Percentiles rank a stretch among this genome's conserved stretches.
These are phyloP conservation scores for Nicator chloris DNA, from an alignment of 2,113 vertebrate genomes.

Conservation along the genomic window DNA sequence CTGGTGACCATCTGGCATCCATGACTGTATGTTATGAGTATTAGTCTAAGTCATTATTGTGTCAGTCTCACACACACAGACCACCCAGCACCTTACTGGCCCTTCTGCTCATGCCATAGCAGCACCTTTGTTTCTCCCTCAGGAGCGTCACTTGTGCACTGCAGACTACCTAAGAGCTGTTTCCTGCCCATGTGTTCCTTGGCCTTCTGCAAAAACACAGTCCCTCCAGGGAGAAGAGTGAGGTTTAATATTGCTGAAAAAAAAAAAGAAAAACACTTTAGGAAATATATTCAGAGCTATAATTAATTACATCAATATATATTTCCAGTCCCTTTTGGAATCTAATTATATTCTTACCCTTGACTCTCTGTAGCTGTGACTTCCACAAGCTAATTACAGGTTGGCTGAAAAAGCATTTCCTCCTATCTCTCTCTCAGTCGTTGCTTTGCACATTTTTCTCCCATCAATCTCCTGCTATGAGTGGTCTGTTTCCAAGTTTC, in stretches of 20 bases:
- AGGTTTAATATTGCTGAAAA: not conserved
- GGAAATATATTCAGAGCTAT: constrained; percentile 18
- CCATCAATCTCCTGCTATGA: not conserved
- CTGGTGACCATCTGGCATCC: constrained; percentile 73
- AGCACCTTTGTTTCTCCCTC: constrained; percentile 64
- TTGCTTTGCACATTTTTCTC: not conserved
- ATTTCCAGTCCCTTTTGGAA: constrained; percentile 20
- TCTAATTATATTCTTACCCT: constrained; percentile 39
- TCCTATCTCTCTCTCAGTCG: not conserved
- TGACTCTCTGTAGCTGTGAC: not conserved
- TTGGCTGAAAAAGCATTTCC: constrained; percentile 17
- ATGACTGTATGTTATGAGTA: constrained; percentile 56
- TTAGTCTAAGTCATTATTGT: constrained; percentile 64
- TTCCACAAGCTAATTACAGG: constrained; percentile 34
- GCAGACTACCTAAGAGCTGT: constrained; percentile 40
- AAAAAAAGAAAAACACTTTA: not conserved
- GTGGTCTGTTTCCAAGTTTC: not conserved
- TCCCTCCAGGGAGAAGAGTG: not conserved
- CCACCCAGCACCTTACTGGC: constrained; percentile 71
- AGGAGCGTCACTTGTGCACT: constrained; percentile 38
- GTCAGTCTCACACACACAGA: constrained; percentile 68
- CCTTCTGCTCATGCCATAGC: constrained; percentile 55
- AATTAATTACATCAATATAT: constrained; percentile 50
- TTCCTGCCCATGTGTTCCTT: constrained; percentile 47
- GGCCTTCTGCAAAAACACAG: constrained; percentile 18